phyloP scores from a whole-genome alignment of 1,140 invertebrate species.

The Heterodera schachtii region DNA sequence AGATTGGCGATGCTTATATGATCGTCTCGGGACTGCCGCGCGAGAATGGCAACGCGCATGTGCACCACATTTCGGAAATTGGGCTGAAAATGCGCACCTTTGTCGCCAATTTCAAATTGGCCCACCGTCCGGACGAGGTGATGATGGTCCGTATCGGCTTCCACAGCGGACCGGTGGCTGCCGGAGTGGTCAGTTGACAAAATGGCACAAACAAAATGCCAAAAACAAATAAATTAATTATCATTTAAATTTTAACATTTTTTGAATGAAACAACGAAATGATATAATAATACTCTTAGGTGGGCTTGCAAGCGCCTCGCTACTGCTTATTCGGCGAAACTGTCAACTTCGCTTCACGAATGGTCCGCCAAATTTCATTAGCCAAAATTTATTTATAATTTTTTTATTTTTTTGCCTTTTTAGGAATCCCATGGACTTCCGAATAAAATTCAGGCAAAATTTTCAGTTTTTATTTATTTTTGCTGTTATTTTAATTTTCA shows the following conservation, averaged over 20 bases:
- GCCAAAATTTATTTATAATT: conserved; percentile 76
- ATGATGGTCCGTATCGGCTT: conserved; percentile 88
- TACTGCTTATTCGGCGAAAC: conserved; percentile 79
- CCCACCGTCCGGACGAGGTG: conserved; percentile 78
- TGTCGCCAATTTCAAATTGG: conserved; percentile 84
- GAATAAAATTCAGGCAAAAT: conserved; percentile 62
- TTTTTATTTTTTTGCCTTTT: conserved; percentile 72
- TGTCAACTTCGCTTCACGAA: conserved; percentile 61
- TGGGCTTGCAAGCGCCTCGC: conserved; percentile 66
- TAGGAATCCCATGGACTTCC: conserved; percentile 60
- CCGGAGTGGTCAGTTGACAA: conserved; percentile 78
- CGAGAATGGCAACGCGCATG: conserved; percentile 75
- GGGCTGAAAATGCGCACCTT: conserved; percentile 78
- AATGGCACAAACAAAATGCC: too few species aligned
- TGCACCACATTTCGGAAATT: conserved; percentile 76
- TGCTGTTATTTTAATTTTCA: conserved; percentile 28
- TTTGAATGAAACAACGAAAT: conserved; percentile 68
- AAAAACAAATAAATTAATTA: too few species aligned
- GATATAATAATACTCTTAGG: conserved; percentile 77
- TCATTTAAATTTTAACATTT: not conserved
- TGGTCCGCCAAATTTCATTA: conserved; percentile 43
- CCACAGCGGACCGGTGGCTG: conserved; percentile 84
- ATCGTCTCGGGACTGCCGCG: conserved; percentile 80
- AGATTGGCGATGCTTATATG: conserved; percentile 89
- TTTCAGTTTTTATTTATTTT: not conserved